Base-by-base conservation (phyloP, 2,113 vertebrate species). In the Mastomys natalensis region DNA sequence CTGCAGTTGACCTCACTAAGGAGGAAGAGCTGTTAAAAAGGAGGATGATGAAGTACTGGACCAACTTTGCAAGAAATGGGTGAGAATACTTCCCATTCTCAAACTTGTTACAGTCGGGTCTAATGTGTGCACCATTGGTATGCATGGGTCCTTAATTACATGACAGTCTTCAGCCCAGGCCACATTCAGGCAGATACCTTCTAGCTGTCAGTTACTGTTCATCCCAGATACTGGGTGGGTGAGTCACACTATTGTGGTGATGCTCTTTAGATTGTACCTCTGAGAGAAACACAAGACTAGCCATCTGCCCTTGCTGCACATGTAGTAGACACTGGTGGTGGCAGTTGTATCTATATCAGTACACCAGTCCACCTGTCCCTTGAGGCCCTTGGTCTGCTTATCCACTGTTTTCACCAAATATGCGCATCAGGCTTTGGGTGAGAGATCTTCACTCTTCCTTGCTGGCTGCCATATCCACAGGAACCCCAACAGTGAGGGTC, bases 1-100 rank as follows among this genome's bases (percentile, higher is more conserved):
- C 45, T 90, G 5, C 97, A 99, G 99, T 98, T 22, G 90, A 95
- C 21, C 26, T 87, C 64, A 70, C 85, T 53, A 45, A n/a, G 37
- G 87, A 88, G 37, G 68, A 88, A 24, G 70, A 88, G 37, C 51
- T 87, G 45, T 21, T 82, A 6, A 81, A 58, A 5, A 81, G 37
- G 21, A 58, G 53, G 53, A 22, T 81, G 37, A 81, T 81, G 53
- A 81, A 82, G 55, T 82, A 60, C 55, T 82, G 37, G 80, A n/a
- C 55, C 7, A 82, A 82, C n/a, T 82, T 82, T 58, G 53, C 80
- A 82, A 22, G 53, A 40, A 37, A 82, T n/a, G 53, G 80, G 80
- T 82, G 94, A 99, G 99, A 85, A 40, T 19, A 26, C 1, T 11
- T 7, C 43, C 48, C 6, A 8, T 43, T 29, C 62, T 92, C 62